phyloP scores from a whole-genome alignment of 1,140 invertebrate genomes.

The Trigoniulus corallinus region DNA sequence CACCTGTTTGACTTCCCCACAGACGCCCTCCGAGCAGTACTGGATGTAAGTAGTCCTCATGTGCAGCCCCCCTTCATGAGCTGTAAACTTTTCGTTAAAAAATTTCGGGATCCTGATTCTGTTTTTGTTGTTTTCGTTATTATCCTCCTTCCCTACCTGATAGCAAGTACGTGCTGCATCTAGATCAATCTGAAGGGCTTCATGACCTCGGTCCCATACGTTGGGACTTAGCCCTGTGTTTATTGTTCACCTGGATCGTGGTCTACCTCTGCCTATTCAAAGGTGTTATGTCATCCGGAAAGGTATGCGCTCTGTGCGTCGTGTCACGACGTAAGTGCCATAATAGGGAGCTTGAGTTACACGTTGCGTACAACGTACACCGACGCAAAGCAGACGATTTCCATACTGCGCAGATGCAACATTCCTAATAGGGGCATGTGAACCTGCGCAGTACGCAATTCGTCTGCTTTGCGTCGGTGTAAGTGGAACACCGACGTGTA shows the following conservation, averaged over 20 bases:
- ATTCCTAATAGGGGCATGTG: too few species aligned
- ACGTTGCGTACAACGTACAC: too few species aligned
- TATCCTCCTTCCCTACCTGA: slow-evolving; percentile 19
- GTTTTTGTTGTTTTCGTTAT: background rate
- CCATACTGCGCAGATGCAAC: too few species aligned
- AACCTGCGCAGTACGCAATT: too few species aligned
- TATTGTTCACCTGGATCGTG: slow-evolving; percentile 71
- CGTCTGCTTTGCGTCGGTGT: too few species aligned
- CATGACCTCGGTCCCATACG: slow-evolving; percentile 60
- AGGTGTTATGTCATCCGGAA: slow-evolving; percentile 41
- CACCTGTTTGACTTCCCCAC: background rate
- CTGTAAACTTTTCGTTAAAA: background rate
- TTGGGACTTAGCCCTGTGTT: slow-evolving; percentile 69
- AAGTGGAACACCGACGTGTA: too few species aligned
- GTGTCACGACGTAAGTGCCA: background rate
- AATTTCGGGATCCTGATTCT: background rate
- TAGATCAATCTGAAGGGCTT: slow-evolving; percentile 47
- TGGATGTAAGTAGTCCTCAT: background rate
- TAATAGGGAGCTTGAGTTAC: too few species aligned
- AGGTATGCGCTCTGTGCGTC: slow-evolving; percentile 16
- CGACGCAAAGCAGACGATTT: too few species aligned
- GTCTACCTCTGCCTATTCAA: slow-evolving; percentile 89
- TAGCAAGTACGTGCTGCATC: slow-evolving; percentile 45
- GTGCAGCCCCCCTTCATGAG: background rate
- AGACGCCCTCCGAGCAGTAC: background rate